Evolutionary conservation across 2,113 vertebrate genomes (phyloP), one percentile per base, ranked within the genome.

Genomic region (Gallinago media): DNA sequence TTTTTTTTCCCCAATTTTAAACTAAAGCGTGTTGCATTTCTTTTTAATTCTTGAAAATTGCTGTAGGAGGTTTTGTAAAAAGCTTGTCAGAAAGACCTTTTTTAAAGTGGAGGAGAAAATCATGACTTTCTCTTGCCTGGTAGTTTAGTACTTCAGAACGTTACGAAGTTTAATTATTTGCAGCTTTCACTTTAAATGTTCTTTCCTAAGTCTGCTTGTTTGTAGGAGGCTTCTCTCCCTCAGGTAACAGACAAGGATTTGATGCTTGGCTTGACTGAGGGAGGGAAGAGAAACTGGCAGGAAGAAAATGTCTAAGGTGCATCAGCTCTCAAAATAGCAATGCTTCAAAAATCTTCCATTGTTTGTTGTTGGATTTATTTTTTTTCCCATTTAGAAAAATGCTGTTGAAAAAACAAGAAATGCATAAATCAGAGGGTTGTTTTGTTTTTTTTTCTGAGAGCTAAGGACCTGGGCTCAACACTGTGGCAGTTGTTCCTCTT

Each of bases 81-180:
- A 29, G 27, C 52, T 54, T 29, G 52, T 27, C 29, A 9, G 29
- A 50, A 90, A 83, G 27, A 65, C 19, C 8, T 62, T 88, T 85
- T 85, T 42, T 76, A 84, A 85, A 92, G 29, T 17, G 66, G 47
- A 77, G 36, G 49, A 70, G 19, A 32, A 76, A 92, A 70, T 54
- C 0, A 0, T 31, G 19, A 36, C 66, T 88, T 67, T 83, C 3
- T 74, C 42, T 66, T 6, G 4, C 1, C 16, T 77, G 27, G 6
- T 66, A 88, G 34, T 74, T 62, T 32, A 54, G 22, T 87, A n/a
- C 32, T 75, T 85, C n/a, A 75, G 49, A 77, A 65, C 12, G 9
- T 14, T 59, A 82, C 32, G 7, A 55, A 59, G 29, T 82, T 46
- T 67, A 68, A 74, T 38, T 65, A 68, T 34, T 54, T 31, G 31